Evolutionary conservation across 2,113 vertebrate species (phyloP).

Genomic region (Craseonycteris thonglongyai): DNA sequence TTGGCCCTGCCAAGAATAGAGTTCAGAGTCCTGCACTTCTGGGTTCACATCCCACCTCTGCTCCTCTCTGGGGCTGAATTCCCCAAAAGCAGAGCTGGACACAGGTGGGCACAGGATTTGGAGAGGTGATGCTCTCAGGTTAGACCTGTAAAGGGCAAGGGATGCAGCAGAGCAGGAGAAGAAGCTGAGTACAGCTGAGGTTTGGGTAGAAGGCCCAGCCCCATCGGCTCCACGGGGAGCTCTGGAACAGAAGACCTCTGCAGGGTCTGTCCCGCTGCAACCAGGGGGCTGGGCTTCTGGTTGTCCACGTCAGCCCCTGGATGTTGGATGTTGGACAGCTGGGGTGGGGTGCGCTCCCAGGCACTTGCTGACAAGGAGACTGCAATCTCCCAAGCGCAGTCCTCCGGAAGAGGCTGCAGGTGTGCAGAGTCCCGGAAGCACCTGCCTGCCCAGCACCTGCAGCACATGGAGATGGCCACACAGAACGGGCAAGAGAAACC

Average conservation of each 20-base stretch:
- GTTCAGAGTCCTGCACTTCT: not conserved
- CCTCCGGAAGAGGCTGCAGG: not conserved
- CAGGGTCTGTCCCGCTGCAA: not conserved
- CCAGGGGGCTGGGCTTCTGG: not conserved
- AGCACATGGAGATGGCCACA: not conserved
- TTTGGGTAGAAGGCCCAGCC: not conserved
- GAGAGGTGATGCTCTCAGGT: too few species aligned
- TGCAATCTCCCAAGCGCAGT: rapidly evolving
- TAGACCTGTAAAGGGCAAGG: not conserved
- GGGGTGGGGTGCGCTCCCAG: not conserved
- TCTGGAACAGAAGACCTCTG: not conserved
- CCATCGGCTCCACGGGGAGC: too few species aligned
- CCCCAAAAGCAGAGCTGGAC: not conserved
- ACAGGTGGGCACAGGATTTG: not conserved
- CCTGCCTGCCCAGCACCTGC: too few species aligned
- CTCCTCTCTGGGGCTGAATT: not conserved
- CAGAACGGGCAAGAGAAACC: too few species aligned
- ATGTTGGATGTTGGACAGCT: not conserved
- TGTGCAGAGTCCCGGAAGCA: not conserved
- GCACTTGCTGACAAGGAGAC: not conserved
- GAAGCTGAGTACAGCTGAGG: not conserved
- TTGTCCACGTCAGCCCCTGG: not conserved
- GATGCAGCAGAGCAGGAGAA: not conserved
- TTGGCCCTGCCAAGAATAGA: not conserved
- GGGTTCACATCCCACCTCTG: not conserved